Conservation (phyloP, 1,140 invertebrate species). For the Patella vulgata region DNA sequence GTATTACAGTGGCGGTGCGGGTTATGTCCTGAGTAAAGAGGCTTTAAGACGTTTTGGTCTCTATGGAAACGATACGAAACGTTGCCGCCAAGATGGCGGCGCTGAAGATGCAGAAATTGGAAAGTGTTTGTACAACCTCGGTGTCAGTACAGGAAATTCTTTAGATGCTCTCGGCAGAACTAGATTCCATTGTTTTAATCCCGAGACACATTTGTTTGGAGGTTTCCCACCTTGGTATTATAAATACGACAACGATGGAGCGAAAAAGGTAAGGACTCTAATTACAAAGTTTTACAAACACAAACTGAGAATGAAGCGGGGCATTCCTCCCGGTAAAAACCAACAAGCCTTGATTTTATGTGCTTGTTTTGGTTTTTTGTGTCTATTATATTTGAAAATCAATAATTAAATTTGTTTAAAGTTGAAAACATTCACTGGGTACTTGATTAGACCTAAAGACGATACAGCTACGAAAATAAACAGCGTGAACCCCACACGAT, state of each 20-base stretch:
- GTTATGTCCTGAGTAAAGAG: constrained; percentile 85
- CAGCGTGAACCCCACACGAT: no score
- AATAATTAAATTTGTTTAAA: neutral
- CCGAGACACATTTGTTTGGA: constrained; percentile 64
- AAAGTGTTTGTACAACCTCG: constrained; percentile 87
- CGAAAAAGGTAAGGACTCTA: constrained; percentile 41
- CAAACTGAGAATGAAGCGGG: no score
- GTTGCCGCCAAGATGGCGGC: constrained; percentile 74
- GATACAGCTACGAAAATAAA: no score
- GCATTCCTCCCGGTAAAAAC: no score
- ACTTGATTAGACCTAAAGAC: no score
- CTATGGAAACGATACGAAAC: constrained; percentile 70
- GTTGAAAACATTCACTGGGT: no score
- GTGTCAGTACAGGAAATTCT: constrained; percentile 87
- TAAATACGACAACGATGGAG: constrained; percentile 50
- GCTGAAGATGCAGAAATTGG: constrained; percentile 95
- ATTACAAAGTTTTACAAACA: neutral
- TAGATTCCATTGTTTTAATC: constrained; percentile 88
- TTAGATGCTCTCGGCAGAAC: constrained; percentile 84
- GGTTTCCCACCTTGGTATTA: constrained; percentile 61
- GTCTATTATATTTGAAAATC: neutral
- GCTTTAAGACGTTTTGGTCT: constrained; percentile 42
- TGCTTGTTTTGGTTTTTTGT: neutral
- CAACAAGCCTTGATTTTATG: neutral
- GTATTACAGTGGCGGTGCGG: constrained; percentile 64